A percentile compares a stretch with the other conserved stretches of the same genome.
Evolutionary conservation across 2,113 vertebrate species (phyloP).

Genomic region (Melanostigma gelatinosum): DNA sequence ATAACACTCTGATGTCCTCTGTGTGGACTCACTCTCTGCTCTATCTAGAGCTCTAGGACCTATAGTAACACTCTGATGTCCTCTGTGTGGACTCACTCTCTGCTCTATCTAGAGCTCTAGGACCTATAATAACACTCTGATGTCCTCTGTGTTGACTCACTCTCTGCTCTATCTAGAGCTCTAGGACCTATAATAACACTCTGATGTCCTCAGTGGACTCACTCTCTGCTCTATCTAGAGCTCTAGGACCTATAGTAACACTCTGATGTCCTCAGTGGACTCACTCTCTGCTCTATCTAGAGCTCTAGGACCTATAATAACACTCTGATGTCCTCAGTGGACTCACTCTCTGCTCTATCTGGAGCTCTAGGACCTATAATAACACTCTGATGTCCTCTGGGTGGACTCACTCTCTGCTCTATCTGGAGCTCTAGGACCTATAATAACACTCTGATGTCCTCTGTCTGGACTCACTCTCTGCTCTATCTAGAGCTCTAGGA

Average conservation of each 20-base stretch:
- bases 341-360: conserved; percentile 72
- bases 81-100: conserved; percentile 79
- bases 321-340: conserved; percentile 19
- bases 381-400: conserved; percentile 28
- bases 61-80: conserved; percentile 18
- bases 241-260: conserved; percentile 29
- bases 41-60: conserved; percentile 22
- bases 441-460: conserved; percentile 20
- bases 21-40: conserved; percentile 79
- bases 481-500: neutral
- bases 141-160: conserved; percentile 74
- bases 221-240: conserved; percentile 74
- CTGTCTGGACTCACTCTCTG: conserved; percentile 73
- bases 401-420: conserved; percentile 73
- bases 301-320: conserved; percentile 28
- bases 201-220: conserved; percentile 46
- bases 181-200: conserved; percentile 33
- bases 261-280: conserved; percentile 34
- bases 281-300: conserved; percentile 68
- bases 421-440: conserved; percentile 23
- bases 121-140: conserved; percentile 41
- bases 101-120: too few species aligned
- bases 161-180: too few species aligned
- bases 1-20: conserved; percentile 23
- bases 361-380: conserved; percentile 18